Conservation (phyloP, 1,140 invertebrate species). For the Cotesia typhae region DNA sequence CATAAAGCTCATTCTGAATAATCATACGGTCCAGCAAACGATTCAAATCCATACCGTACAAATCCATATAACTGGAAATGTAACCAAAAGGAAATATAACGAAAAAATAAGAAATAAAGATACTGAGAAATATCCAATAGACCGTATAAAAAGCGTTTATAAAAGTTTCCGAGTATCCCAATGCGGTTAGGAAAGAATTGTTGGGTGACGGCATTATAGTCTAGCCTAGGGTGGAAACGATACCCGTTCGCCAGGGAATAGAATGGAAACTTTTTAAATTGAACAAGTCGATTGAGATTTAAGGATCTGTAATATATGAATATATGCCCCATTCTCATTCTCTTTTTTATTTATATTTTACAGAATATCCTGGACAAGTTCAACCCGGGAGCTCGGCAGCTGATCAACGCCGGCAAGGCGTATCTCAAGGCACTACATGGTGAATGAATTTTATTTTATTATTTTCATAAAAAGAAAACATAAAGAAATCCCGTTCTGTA, state of each 20-base stretch:
- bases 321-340: too few relatives aligned
- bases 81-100: too few relatives aligned
- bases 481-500: background rate
- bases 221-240: background rate
- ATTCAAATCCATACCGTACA: constrained; percentile 18
- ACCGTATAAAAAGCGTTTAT: constrained; percentile 25
- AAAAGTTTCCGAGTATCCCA: constrained; percentile 26
- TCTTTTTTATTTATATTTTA: constrained; percentile 61
- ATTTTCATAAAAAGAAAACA: constrained; percentile 4
- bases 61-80: too few relatives aligned
- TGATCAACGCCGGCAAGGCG: constrained; percentile 91
- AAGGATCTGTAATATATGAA: background rate
- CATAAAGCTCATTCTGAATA: constrained; percentile 23
- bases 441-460: constrained; percentile 69
- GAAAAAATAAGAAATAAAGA: background rate
- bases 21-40: constrained; percentile 26
- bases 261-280: constrained; percentile 30
- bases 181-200: constrained; percentile 4
- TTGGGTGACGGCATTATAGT: background rate
- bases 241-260: constrained; percentile 27
- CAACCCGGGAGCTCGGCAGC: constrained; percentile 88
- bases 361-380: constrained; percentile 96
- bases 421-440: constrained; percentile 92
- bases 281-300: constrained; percentile 25
- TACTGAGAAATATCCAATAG: constrained; percentile 11